These are phyloP conservation scores for Myathropa florea DNA, from an alignment of 2,888 invertebrate genomes.

Conservation along the genomic window DNA sequence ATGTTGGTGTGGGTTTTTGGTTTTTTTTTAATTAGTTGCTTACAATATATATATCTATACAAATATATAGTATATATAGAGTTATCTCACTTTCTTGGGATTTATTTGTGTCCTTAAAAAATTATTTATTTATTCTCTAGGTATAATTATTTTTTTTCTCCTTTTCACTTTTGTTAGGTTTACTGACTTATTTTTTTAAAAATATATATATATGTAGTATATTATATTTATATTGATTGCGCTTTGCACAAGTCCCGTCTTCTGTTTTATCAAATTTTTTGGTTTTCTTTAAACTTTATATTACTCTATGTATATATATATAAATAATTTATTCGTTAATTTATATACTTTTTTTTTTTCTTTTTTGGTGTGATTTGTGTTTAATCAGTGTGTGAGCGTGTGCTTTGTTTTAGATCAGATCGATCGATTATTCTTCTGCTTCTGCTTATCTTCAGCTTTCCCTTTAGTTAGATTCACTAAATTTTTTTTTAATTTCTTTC, in stretches of 20 bases:
- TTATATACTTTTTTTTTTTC: conserved; percentile 36
- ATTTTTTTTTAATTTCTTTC: conserved; percentile 2
- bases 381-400: conserved; percentile 35
- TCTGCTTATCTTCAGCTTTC: conserved; percentile 19
- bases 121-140: conserved; percentile 53
- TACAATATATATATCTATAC: conserved; percentile 71
- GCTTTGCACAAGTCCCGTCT: conserved; percentile 80
- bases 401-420: conserved; percentile 44
- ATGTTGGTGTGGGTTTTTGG: conserved; percentile 38
- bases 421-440: conserved; percentile 23
- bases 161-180: conserved; percentile 66
- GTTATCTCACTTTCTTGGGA: conserved; percentile 78
- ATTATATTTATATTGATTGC: conserved; percentile 75
- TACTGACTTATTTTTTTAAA: conserved; percentile 63
- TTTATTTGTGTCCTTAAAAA: conserved; percentile 58
- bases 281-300: conserved; percentile 53
- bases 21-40: conserved; percentile 42
- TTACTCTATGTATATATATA: conserved; percentile 65
- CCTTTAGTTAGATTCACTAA: conserved; percentile 47
- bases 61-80: conserved; percentile 72
- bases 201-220: conserved; percentile 72
- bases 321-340: conserved; percentile 59
- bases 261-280: conserved; percentile 53
- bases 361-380: conserved; percentile 34
- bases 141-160: conserved; percentile 46